These are phyloP conservation scores for Cerastis leucographa DNA, from an alignment of 2,888 invertebrate species.

Conservation along the genomic window DNA sequence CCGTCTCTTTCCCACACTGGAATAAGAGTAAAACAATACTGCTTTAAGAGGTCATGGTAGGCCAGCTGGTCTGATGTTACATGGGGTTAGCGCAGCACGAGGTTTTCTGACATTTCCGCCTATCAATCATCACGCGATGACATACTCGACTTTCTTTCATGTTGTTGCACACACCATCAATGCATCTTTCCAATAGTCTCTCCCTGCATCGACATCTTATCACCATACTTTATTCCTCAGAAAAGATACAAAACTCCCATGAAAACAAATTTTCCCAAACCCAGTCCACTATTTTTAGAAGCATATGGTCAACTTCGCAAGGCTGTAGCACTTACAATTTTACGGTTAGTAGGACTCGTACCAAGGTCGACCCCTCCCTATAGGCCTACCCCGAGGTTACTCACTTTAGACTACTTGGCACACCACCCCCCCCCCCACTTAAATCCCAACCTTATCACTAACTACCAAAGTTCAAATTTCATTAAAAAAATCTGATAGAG, in stretches of 20 bases:
- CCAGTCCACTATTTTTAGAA: conserved; percentile 53
- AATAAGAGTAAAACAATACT: too few species aligned
- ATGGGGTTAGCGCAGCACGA: too few species aligned
- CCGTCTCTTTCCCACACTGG: too few species aligned
- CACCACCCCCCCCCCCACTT: background rate
- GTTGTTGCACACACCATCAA: too few species aligned
- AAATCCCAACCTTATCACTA: conserved; percentile 39
- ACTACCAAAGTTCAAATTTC: conserved; percentile 22
- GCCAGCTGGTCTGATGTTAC: too few species aligned
- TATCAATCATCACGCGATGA: too few species aligned
- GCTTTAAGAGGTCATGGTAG: too few species aligned
- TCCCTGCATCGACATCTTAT: background rate
- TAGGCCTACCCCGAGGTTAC: conserved; percentile 59
- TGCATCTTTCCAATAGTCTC: background rate
- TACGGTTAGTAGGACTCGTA: conserved; percentile 69
- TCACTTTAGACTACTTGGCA: conserved; percentile 42
- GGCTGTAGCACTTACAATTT: conserved; percentile 58
- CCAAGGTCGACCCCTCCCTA: conserved; percentile 66
- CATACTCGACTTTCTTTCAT: too few species aligned
- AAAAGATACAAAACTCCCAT: background rate
- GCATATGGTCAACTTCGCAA: conserved; percentile 54
- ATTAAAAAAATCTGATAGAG: background rate
- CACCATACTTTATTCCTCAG: too few species aligned
- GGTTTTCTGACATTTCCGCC: too few species aligned
- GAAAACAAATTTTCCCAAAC: conserved; percentile 10